Conservation (phyloP, 2,888 invertebrate genomes). For the Leptinotarsa peninsularis region DNA sequence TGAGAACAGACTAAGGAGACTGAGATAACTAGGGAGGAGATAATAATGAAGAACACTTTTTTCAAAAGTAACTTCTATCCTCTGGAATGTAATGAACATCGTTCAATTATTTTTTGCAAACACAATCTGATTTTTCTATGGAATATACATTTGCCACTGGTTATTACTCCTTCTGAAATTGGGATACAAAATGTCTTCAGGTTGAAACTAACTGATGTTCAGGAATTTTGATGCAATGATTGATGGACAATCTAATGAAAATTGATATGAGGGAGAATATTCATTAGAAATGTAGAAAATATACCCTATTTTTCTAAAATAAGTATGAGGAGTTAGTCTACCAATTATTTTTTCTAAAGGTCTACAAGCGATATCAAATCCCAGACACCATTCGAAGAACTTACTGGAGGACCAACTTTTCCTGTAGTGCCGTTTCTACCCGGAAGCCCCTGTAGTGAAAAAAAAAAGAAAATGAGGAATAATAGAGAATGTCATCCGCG, state of each 20-base stretch:
- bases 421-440: slow-evolving; percentile 68
- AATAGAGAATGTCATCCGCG: slow-evolving; percentile 24
- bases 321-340: slow-evolving; percentile 2
- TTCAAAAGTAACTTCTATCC: too few relatives aligned
- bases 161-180: too few relatives aligned
- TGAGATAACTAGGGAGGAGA: too few relatives aligned
- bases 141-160: too few relatives aligned
- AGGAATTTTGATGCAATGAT: too few relatives aligned
- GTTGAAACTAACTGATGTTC: too few relatives aligned
- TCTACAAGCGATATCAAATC: slow-evolving; percentile 10
- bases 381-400: slow-evolving; percentile 32
- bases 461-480: slow-evolving; percentile 24
- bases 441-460: slow-evolving; percentile 62
- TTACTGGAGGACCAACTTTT: slow-evolving; percentile 62
- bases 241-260: neutral
- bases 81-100: too few relatives aligned
- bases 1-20: too few relatives aligned
- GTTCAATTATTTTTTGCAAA: too few relatives aligned
- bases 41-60: too few relatives aligned
- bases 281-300: neutral
- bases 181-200: too few relatives aligned
- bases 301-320: neutral
- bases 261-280: neutral
- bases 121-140: too few relatives aligned
- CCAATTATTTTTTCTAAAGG: neutral